A percentile compares a stretch with the other conserved stretches of the same genome.
These are phyloP conservation scores for Lithosia quadra DNA, from an alignment of 2,888 invertebrate species.

Conservation along the genomic window DNA sequence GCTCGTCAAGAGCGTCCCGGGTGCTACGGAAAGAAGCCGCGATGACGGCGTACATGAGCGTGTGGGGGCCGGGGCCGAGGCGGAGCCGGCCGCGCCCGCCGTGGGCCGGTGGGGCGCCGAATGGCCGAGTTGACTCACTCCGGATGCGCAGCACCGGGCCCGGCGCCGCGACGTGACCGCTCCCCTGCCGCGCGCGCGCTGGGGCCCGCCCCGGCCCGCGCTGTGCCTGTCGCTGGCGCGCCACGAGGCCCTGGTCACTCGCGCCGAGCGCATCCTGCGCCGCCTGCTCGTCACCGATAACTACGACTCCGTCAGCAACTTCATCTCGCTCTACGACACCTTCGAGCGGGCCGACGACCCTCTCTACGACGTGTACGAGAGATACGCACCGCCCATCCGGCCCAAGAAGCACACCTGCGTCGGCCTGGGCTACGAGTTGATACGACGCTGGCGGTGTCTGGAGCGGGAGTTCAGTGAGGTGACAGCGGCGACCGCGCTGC, in stretches of 20 bases:
- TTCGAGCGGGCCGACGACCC: constrained; percentile 87
- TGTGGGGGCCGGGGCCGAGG: constrained; percentile 76
- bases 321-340: constrained; percentile 89
- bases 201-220: constrained; percentile 64
- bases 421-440: constrained; percentile 91
- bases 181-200: constrained; percentile 90
- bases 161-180: constrained; percentile 86
- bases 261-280: constrained; percentile 93
- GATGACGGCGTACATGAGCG: constrained; percentile 67
- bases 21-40: constrained; percentile 63
- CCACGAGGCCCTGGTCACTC: constrained; percentile 93
- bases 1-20: constrained; percentile 87
- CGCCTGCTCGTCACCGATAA: constrained; percentile 93
- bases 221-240: constrained; percentile 75
- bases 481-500: constrained; percentile 87
- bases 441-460: constrained; percentile 88
- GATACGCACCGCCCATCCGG: constrained; percentile 93
- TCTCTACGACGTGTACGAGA: constrained; percentile 91
- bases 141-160: constrained; percentile 70
- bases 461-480: constrained; percentile 90
- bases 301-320: constrained; percentile 96
- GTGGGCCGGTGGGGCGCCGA: constrained; percentile 97
- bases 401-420: constrained; percentile 95
- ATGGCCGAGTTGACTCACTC: constrained; percentile 99
- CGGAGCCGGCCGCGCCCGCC: constrained; percentile 89